Evolutionary conservation across 2,888 invertebrate species (phyloP), one percentile per base, ranked within the genome.

Genomic region (Tipula unca): DNA sequence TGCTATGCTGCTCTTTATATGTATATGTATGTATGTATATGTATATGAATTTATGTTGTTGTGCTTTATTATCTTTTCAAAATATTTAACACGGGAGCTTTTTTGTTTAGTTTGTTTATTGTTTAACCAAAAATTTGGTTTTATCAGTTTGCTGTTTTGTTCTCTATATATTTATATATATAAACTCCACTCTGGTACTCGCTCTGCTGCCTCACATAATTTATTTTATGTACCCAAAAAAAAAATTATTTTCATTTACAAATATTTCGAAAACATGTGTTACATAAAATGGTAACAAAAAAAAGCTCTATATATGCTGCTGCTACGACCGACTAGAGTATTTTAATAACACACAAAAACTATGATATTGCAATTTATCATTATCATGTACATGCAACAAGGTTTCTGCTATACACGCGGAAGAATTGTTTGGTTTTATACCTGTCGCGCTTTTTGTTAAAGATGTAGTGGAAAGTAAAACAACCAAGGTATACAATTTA

Each of bases 61-160:
- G 54, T 54, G 54, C 54, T 54, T 54, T 54, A 54, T 54, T 54
- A 54, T 54, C 69, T 25, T 25, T 69, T 69, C 25, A 69, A 69
- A 69, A 69, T 25, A 69, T 25, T 69, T 69, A 69, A 25, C 69
- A 69, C 69, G 69, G 69, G 69, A 69, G 25, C 25, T 69, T 69
- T 69, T 20, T 25, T 20, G 20, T 69, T 25, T 20, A 25, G 69
- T 13, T 69, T 69, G 48, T 69, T 4, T 25, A 69, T 69, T 69
- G 69, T 69, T 69, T 69, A 69, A 69, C 69, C 69, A 69, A 69
- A 69, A 69, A 69, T 69, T 69, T 25, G 69, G 69, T 69, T 69
- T 69, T 69, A 69, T 69, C 69, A 69, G 69, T 69, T 69, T 69
- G 69, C 17, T 48, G 17, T 48, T 48, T 48, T 48, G 6, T 48